phyloP scores from a whole-genome alignment of 2,113 vertebrate genomes.

The Odobenus rosmarus region DNA sequence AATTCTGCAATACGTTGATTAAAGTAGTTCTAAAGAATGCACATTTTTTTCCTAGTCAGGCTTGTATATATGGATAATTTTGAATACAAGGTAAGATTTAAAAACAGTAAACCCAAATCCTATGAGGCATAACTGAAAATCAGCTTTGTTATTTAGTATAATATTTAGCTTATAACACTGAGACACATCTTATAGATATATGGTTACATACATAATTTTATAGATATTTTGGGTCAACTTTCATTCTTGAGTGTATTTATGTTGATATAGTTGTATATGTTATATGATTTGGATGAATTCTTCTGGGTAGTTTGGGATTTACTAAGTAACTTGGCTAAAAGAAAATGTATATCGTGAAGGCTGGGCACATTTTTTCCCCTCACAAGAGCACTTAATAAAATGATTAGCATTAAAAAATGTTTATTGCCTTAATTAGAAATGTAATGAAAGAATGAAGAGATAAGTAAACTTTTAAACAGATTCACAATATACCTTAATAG shows the following conservation, averaged over 20 bases:
- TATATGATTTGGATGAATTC: background rate
- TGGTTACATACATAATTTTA: background rate
- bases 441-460: background rate
- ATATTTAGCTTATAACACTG: background rate
- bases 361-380: background rate
- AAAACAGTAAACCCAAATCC: background rate
- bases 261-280: background rate
- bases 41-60: background rate
- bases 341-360: background rate
- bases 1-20: background rate
- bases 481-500: background rate
- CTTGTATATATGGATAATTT: background rate
- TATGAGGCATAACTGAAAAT: background rate
- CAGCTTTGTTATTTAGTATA: background rate
- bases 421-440: background rate
- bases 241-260: background rate
- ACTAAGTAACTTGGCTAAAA: background rate
- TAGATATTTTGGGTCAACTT: background rate
- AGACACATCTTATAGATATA: background rate
- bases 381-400: background rate
- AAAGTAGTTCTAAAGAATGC: background rate
- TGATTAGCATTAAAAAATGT: background rate
- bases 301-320: constrained; percentile 9
- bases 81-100: background rate
- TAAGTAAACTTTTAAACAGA: constrained; percentile 14